Percentiles rank a stretch among this genome's conserved stretches.
phyloP scores from a whole-genome alignment of 2,113 vertebrate species.

The Oceanodroma tethys region DNA sequence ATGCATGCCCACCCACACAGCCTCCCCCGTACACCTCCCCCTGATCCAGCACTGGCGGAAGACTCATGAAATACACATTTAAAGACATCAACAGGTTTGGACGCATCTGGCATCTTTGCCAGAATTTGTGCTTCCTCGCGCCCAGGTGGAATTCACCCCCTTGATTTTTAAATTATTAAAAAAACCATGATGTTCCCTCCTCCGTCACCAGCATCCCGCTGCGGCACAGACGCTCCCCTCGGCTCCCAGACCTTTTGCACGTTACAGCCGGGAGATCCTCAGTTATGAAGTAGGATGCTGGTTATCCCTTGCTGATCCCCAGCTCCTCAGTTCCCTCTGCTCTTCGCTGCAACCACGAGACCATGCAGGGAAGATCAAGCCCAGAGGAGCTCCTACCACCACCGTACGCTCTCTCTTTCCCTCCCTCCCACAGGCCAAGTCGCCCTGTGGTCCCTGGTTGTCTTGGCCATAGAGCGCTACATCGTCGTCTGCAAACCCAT shows the following conservation, averaged over 20 bases:
- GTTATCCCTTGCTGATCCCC: neutral
- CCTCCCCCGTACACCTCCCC: neutral
- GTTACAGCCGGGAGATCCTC: rapidly evolving
- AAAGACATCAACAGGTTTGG: conserved; percentile 18
- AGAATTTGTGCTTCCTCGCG: neutral
- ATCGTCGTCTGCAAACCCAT: conserved; percentile 82
- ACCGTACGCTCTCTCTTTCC: neutral
- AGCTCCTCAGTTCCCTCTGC: neutral
- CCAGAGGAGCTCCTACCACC: neutral
- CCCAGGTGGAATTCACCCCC: neutral
- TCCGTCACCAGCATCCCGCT: neutral
- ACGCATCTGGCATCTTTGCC: neutral
- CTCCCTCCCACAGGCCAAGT: conserved; percentile 63
- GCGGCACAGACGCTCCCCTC: neutral
- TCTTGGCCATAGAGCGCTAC: conserved; percentile 80
- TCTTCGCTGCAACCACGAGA: neutral
- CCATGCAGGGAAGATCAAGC: neutral
- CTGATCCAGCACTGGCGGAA: neutral
- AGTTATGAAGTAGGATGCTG: neutral
- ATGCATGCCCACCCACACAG: neutral
- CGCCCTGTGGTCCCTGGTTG: conserved; percentile 79
- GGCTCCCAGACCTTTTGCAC: neutral
- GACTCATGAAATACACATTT: neutral
- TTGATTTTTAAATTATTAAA: neutral
- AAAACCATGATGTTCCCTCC: neutral